phyloP scores from a whole-genome alignment of 2,888 invertebrate species.

The Macaria liturata region DNA sequence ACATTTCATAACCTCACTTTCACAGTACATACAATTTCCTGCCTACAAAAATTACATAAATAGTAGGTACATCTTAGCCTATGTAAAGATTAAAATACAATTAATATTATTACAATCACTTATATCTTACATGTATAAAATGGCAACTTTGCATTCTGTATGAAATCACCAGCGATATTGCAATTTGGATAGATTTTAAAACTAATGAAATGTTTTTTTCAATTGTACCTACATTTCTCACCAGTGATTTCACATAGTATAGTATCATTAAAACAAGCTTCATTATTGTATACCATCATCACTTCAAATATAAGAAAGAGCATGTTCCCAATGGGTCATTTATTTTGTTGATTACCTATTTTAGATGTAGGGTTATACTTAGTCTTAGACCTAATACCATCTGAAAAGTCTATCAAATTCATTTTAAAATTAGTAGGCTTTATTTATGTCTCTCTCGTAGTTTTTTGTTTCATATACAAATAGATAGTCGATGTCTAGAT shows the following conservation, averaged over 20 bases:
- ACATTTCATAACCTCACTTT: slow-evolving; percentile 1
- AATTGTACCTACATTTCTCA: no score
- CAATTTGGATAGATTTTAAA: no score
- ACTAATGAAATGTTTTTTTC: no score
- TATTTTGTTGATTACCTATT: no score
- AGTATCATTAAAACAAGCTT: slow-evolving; percentile 9
- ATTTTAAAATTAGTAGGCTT: no score
- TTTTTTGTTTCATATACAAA: no score
- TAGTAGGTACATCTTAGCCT: slow-evolving; percentile 11
- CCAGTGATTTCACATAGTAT: not conserved
- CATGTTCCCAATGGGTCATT: no score
- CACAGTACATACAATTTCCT: not conserved
- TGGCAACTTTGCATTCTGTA: slow-evolving; percentile 9
- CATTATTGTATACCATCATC: slow-evolving; percentile 16
- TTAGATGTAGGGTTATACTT: no score
- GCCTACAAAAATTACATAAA: slow-evolving; percentile 7
- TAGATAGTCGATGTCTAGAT: no score
- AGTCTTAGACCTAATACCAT: no score
- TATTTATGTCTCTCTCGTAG: no score
- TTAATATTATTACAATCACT: slow-evolving; percentile 19
- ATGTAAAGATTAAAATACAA: slow-evolving; percentile 9
- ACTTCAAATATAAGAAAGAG: not conserved
- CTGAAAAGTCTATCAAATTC: no score
- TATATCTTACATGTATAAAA: slow-evolving; percentile 7
- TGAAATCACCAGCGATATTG: slow-evolving; percentile 9